A percentile compares a stretch with the other conserved stretches of the same genome.
Evolutionary conservation across 2,113 vertebrate genomes (phyloP).

Genomic region (Phalacrocorax aristotelis): DNA sequence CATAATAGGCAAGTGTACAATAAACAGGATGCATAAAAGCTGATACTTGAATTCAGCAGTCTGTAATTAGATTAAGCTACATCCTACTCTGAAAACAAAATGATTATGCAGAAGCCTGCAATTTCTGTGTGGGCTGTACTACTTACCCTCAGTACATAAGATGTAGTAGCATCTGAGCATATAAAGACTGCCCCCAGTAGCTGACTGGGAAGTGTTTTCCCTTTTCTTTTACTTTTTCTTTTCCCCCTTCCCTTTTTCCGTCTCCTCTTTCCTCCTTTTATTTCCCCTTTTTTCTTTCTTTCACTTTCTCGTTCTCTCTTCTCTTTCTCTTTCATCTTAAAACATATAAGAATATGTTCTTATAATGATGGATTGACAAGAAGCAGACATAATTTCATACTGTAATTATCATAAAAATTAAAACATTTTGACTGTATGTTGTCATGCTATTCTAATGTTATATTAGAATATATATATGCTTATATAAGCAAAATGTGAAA

Average conservation of each 20-base stretch:
- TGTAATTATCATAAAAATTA: not conserved
- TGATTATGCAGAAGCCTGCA: conserved; percentile 4
- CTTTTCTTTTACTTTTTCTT: not conserved
- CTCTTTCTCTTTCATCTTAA: not conserved
- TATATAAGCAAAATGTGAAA: not conserved
- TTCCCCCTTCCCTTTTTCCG: not conserved
- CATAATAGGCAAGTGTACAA: conserved; percentile 40
- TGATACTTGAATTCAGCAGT: conserved; percentile 14
- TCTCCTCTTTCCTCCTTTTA: not conserved
- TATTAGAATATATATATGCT: too few species aligned
- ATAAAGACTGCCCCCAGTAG: not conserved
- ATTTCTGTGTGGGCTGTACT: conserved; percentile 2
- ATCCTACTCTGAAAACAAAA: not conserved
- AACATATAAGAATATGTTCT: not conserved
- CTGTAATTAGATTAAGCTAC: conserved; percentile 28
- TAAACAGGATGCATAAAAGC: conserved; percentile 57
- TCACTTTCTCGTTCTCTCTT: not conserved
- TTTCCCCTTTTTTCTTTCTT: not conserved
- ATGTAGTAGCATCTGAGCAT: not conserved
- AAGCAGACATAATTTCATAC: not conserved
- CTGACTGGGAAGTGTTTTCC: not conserved
- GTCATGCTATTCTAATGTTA: not conserved
- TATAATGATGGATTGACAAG: not conserved
- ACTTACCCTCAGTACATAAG: not conserved
- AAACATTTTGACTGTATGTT: not conserved